Percentiles rank a stretch among this genome's conserved stretches.
phyloP scores from a whole-genome alignment of 2,113 vertebrate species.

The Eretmodus cyanostictus region DNA sequence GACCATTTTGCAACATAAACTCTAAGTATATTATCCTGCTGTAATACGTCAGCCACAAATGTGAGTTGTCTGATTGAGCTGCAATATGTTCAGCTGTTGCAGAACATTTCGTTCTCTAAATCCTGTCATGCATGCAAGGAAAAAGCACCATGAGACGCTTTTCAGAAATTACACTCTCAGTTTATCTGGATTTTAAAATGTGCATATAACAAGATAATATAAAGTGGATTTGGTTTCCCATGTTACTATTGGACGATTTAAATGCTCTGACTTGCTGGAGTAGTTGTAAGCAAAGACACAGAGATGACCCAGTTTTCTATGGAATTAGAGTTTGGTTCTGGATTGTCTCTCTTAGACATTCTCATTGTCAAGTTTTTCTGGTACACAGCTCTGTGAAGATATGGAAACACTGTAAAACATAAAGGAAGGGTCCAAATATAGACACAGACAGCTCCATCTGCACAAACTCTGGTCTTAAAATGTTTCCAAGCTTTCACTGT shows the following conservation, averaged over 20 bases:
- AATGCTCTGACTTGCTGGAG: not conserved
- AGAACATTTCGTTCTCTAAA: not conserved
- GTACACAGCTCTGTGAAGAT: not conserved
- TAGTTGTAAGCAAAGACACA: not conserved
- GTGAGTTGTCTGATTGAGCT: not conserved
- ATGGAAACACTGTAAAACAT: not conserved
- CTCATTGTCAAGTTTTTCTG: not conserved
- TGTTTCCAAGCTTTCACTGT: not conserved
- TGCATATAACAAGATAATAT: not conserved
- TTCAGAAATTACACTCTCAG: not conserved
- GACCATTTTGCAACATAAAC: not conserved
- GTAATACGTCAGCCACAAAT: not conserved
- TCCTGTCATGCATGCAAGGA: accelerated
- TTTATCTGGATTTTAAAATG: not conserved
- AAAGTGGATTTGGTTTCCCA: not conserved
- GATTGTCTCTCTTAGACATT: not conserved
- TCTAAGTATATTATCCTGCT: not conserved
- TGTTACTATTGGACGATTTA: not conserved
- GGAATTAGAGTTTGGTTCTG: not conserved
- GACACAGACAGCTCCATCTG: not conserved
- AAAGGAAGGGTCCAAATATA: not conserved
- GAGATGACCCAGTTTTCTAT: not conserved
- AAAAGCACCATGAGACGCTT: not conserved
- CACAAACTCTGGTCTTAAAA: not conserved
- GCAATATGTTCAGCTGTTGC: not conserved